Evolutionary conservation across 2,113 vertebrate genomes (phyloP).

Genomic region (Pygoscelis adeliae): DNA sequence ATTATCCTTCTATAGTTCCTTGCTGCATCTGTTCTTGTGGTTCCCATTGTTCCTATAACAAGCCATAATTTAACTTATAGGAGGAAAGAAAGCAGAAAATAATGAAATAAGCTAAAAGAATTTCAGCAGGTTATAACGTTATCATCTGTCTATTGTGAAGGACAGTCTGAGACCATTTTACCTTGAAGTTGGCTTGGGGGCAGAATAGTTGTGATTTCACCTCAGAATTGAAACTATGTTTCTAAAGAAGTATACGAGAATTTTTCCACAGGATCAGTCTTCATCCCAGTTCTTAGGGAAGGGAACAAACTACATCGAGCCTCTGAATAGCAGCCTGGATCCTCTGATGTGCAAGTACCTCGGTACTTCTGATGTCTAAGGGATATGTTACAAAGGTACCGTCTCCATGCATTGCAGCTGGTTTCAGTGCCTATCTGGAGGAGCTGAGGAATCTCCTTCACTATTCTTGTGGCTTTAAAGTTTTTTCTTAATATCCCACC

Average conservation of each 20-base stretch:
- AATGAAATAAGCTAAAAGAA: not conserved
- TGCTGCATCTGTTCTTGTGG: not conserved
- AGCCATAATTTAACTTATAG: not conserved
- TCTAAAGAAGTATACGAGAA: not conserved
- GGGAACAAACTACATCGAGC: not conserved
- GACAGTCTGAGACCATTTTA: not conserved
- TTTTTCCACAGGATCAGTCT: not conserved
- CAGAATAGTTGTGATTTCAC: not conserved
- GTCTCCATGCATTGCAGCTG: not conserved
- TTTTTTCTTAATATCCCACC: not conserved
- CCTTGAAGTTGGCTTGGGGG: not conserved
- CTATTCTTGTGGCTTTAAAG: not conserved
- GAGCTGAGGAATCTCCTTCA: not conserved
- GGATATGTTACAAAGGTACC: not conserved
- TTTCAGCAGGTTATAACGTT: not conserved
- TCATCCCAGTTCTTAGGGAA: not conserved
- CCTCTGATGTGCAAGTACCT: not conserved
- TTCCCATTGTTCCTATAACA: not conserved
- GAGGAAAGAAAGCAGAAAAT: not conserved
- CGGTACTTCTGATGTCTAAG: not conserved
- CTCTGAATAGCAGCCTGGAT: not conserved
- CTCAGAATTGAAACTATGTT: not conserved
- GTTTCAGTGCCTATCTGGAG: not conserved
- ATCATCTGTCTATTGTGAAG: not conserved
- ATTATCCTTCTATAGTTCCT: not conserved